Conservation (phyloP, 2,888 invertebrate species). For the Oasisia sp. region DNA sequence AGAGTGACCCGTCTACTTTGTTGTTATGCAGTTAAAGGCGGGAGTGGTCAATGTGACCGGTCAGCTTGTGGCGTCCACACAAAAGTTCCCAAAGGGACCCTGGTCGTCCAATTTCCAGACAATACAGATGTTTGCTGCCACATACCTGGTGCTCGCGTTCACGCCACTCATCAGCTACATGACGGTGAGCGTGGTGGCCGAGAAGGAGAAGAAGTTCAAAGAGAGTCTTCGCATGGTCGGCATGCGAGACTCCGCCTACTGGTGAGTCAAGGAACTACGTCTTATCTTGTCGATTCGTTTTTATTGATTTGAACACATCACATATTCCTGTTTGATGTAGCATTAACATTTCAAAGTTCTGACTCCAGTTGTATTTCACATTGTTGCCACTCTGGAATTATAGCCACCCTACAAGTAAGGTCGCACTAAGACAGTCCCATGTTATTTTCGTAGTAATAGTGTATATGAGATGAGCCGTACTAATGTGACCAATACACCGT, state of each 20-base stretch:
- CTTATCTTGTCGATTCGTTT: neutral
- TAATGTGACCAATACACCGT: too few relatives aligned
- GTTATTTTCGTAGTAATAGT: too few relatives aligned
- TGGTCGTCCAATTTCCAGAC: conserved; percentile 61
- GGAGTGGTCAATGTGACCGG: conserved; percentile 8
- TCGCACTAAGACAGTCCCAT: too few relatives aligned
- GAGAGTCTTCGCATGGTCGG: conserved; percentile 92
- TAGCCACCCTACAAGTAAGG: too few relatives aligned
- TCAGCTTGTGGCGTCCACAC: conserved; percentile 43
- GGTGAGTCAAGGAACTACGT: conserved; percentile 70
- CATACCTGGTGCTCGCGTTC: conserved; percentile 85
- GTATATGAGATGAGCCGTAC: too few relatives aligned
- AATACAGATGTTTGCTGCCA: conserved; percentile 71
- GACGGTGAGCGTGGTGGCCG: conserved; percentile 83
- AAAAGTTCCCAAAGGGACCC: conserved; percentile 55
- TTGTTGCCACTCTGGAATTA: neutral
- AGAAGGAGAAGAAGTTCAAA: conserved; percentile 87
- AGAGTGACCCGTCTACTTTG: neutral
- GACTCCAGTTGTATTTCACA: neutral
- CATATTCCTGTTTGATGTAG: neutral
- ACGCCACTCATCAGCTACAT: conserved; percentile 82
- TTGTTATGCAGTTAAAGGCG: conserved; percentile 18
- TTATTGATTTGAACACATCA: neutral
- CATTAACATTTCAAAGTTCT: neutral
- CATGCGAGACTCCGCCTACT: conserved; percentile 68